Evolutionary conservation across 2,113 vertebrate species (phyloP).

Genomic region (Psittacus erithacus): DNA sequence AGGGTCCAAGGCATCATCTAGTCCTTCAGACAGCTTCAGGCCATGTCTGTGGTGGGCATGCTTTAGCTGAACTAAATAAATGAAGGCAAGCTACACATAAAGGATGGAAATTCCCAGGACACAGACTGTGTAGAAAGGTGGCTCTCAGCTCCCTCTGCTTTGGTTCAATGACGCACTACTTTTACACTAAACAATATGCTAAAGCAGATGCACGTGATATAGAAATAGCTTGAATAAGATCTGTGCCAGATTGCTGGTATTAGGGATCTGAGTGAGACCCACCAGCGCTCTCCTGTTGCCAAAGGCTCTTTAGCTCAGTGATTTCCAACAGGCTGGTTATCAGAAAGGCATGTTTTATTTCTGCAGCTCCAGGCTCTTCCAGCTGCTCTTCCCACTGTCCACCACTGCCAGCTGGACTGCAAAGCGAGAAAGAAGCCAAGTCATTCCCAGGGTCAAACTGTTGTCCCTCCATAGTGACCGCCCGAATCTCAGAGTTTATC

Average conservation of each 20-base stretch:
- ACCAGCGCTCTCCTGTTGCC: not conserved
- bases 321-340: rapidly evolving
- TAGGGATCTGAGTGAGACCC: not conserved
- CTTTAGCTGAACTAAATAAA: not conserved
- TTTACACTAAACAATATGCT: rapidly evolving
- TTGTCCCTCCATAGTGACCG: not conserved
- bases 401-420: not conserved
- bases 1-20: no score
- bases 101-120: no score
- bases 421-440: rapidly evolving
- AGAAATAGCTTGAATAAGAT: not conserved
- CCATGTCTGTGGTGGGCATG: rapidly evolving
- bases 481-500: not conserved
- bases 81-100: not conserved
- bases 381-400: not conserved
- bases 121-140: not conserved
- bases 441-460: not conserved
- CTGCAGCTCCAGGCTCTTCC: not conserved
- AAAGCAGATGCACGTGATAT: rapidly evolving
- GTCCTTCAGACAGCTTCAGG: not conserved
- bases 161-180: not conserved
- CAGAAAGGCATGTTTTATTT: rapidly evolving
- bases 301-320: rapidly evolving
- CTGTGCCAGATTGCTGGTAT: not conserved
- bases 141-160: not conserved